A percentile compares a stretch with the other conserved stretches of the same genome.
phyloP scores from a whole-genome alignment of 2,113 vertebrate species.

The Notothenia rossii region DNA sequence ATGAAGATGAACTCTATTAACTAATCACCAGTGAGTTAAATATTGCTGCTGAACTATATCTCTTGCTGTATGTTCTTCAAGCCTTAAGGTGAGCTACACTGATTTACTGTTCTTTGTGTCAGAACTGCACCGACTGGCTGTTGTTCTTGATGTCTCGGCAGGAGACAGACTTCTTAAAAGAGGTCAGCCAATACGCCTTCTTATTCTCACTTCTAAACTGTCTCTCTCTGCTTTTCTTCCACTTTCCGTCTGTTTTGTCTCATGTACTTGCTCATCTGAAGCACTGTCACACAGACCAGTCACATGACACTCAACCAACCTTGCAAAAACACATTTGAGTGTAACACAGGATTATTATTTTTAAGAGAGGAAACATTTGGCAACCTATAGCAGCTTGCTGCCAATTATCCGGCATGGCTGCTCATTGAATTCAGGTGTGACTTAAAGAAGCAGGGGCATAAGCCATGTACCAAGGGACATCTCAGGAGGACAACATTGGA shows the following conservation, averaged over 20 bases:
- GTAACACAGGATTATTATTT: not conserved
- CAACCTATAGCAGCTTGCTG: not conserved
- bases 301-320: not conserved
- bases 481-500: constrained; percentile 15
- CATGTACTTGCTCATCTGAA: not conserved
- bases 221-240: not conserved
- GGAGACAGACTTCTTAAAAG: constrained; percentile 27
- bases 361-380: not conserved
- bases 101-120: constrained; percentile 25
- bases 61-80: not conserved
- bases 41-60: not conserved
- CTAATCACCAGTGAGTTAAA: constrained; percentile 4
- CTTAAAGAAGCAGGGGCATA: not conserved
- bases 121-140: constrained; percentile 11
- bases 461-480: not conserved
- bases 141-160: constrained; percentile 45
- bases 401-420: not conserved
- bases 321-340: constrained; percentile 18
- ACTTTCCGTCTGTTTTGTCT: constrained; percentile 21
- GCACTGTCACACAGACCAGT: not conserved
- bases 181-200: constrained; percentile 41
- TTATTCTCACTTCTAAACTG: constrained; percentile 33
- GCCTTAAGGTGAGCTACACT: not conserved
- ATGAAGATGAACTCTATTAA: too few relatives aligned
- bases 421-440: not conserved